Percentiles rank a stretch among this genome's conserved stretches.
These are phyloP conservation scores for Sander lucioperca DNA, from an alignment of 2,113 vertebrate species.

Conservation along the genomic window DNA sequence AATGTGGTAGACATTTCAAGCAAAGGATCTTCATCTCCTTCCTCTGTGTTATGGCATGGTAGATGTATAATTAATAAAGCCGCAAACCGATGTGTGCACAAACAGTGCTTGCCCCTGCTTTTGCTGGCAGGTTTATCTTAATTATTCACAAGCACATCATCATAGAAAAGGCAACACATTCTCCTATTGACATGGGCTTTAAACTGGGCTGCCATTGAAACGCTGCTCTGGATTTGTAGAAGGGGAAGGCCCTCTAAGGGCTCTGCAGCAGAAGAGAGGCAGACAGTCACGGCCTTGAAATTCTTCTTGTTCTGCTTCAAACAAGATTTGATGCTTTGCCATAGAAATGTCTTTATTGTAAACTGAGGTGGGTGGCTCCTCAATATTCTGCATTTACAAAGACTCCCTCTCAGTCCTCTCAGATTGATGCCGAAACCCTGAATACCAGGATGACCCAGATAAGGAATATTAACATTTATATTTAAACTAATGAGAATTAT, in stretches of 20 bases:
- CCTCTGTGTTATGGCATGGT: slow-evolving; percentile 24
- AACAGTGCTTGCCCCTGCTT: slow-evolving; percentile 52
- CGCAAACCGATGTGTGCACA: slow-evolving; percentile 58
- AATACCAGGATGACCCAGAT: neutral
- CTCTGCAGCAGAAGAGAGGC: slow-evolving; percentile 9
- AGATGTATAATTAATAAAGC: slow-evolving; percentile 58
- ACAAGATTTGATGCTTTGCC: neutral
- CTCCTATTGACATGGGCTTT: slow-evolving; percentile 47
- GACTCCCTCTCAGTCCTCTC: neutral
- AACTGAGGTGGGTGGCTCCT: neutral
- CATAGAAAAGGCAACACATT: slow-evolving; percentile 32
- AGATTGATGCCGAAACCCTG: neutral
- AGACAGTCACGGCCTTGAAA: slow-evolving; percentile 24
- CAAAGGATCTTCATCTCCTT: slow-evolving; percentile 29
- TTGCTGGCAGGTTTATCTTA: slow-evolving; percentile 60
- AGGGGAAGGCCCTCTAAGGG: slow-evolving; percentile 8
- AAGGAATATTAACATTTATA: no score
- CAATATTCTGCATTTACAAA: neutral
- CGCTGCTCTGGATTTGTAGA: slow-evolving; percentile 36
- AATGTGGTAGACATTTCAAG: neutral
- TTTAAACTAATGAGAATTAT: no score
- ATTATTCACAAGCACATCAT: slow-evolving; percentile 66
- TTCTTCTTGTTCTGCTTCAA: neutral
- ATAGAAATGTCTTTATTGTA: neutral
- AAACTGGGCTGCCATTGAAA: slow-evolving; percentile 51